phyloP scores from a whole-genome alignment of 2,113 vertebrate genomes.

The Paedocypris sp. region DNA sequence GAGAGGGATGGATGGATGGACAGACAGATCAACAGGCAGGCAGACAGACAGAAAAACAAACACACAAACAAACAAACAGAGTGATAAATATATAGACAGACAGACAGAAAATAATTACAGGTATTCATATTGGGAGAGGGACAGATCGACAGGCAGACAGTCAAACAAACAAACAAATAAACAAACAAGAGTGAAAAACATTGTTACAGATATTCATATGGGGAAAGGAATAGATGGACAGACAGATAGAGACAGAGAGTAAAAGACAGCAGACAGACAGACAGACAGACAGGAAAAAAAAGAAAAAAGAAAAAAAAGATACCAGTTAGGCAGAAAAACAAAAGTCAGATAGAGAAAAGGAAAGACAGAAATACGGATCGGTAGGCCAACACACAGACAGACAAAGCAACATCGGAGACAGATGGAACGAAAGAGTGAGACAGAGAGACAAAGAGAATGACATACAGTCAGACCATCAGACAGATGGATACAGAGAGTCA shows the following conservation, averaged over 20 bases:
- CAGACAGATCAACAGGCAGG: background rate
- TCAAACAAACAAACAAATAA: background rate
- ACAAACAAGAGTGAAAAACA: background rate
- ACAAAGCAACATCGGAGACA: background rate
- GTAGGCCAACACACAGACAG: background rate
- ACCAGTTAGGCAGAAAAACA: background rate
- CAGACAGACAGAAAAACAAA: background rate
- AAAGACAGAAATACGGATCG: background rate
- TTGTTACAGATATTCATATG: no score
- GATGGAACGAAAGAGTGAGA: constrained; percentile 33
- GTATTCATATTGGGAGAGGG: no score
- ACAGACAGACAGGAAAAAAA: background rate
- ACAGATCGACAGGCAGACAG: background rate
- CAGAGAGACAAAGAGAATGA: background rate
- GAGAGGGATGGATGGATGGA: background rate
- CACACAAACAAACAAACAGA: background rate
- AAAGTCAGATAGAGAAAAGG: background rate
- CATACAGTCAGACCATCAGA: background rate
- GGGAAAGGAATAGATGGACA: background rate
- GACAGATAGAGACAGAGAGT: background rate
- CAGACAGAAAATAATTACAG: no score
- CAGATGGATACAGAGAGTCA: no score
- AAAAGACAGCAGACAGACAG: background rate
- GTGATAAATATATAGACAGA: background rate
- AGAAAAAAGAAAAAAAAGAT: background rate